Conservation (phyloP, 2,113 vertebrate genomes). For the Pelobates fuscus region DNA sequence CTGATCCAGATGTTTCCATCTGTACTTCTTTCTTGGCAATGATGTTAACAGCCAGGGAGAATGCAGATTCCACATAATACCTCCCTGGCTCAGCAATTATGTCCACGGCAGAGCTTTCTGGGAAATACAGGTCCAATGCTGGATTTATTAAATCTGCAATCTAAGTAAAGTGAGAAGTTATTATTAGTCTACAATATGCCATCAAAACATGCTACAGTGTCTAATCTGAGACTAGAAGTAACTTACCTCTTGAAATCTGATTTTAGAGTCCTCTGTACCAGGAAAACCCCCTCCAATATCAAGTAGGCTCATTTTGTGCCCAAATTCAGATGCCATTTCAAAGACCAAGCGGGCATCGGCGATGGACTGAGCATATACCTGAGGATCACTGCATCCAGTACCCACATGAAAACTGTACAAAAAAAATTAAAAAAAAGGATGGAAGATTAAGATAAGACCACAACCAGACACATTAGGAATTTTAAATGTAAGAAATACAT, state of each 20-base stretch:
- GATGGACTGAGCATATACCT: slow-evolving; percentile 61
- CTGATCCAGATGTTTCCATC: slow-evolving; percentile 54
- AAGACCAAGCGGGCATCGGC: slow-evolving; percentile 69
- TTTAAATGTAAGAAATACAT: too few species aligned
- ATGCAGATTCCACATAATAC: slow-evolving; percentile 72
- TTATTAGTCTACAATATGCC: not conserved
- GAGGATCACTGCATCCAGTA: slow-evolving; percentile 60
- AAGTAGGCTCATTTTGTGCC: slow-evolving; percentile 69
- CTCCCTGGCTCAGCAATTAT: slow-evolving; percentile 67
- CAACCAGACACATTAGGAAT: too few species aligned
- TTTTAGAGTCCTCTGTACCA: slow-evolving; percentile 59
- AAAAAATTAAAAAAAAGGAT: slow-evolving; percentile 29
- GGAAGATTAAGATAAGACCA: too few species aligned
- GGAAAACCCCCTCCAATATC: slow-evolving; percentile 74
- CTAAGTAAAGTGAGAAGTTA: slow-evolving; percentile 53
- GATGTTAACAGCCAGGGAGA: slow-evolving; percentile 71
- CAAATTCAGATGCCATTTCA: slow-evolving; percentile 70
- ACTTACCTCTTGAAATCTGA: slow-evolving; percentile 69
- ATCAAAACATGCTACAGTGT: too few species aligned
- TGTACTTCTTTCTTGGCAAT: slow-evolving; percentile 64
- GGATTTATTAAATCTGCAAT: slow-evolving; percentile 63
- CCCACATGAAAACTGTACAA: slow-evolving; percentile 70
- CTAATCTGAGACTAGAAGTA: too few species aligned
- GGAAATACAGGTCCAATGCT: slow-evolving; percentile 76
- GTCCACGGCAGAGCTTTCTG: slow-evolving; percentile 70